Evolutionary conservation across 2,113 vertebrate genomes (phyloP).

Genomic region (Rutilus rutilus): DNA sequence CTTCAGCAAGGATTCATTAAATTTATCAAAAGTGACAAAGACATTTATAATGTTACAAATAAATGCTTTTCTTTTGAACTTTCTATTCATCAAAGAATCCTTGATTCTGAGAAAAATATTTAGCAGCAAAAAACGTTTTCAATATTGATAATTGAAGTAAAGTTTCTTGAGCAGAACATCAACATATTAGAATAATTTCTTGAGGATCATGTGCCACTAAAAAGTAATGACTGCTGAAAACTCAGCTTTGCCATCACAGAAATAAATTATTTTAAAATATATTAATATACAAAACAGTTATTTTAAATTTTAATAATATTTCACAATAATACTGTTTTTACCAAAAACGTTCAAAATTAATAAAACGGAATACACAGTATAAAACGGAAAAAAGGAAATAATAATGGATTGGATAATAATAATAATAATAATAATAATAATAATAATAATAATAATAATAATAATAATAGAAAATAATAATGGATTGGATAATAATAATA

Average conservation of each 20-base stretch:
- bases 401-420: too few species aligned
- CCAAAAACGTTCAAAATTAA: background rate
- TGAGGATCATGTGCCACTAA: background rate
- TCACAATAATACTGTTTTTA: background rate
- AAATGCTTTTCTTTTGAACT: background rate
- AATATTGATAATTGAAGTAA: background rate
- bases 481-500: background rate
- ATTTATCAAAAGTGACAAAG: background rate
- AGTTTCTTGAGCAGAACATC: background rate
- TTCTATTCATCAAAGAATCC: too few species aligned
- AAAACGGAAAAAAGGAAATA: too few species aligned
- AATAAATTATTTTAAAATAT: background rate
- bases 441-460: background rate
- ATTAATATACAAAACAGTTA: background rate
- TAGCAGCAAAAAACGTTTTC: background rate
- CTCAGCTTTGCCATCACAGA: background rate
- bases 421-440: too few species aligned
- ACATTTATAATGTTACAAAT: background rate
- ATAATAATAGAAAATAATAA: background rate
- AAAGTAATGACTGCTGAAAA: background rate
- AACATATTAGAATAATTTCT: background rate
- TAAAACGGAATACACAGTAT: too few species aligned
- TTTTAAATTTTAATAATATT: background rate
- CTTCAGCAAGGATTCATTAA: background rate
- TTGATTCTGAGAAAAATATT: background rate